A percentile compares a stretch with the other conserved stretches of the same genome.
Evolutionary conservation across 2,797 vertebrate species (phyloP).

Genomic region (Percopsis omiscomaycus): DNA sequence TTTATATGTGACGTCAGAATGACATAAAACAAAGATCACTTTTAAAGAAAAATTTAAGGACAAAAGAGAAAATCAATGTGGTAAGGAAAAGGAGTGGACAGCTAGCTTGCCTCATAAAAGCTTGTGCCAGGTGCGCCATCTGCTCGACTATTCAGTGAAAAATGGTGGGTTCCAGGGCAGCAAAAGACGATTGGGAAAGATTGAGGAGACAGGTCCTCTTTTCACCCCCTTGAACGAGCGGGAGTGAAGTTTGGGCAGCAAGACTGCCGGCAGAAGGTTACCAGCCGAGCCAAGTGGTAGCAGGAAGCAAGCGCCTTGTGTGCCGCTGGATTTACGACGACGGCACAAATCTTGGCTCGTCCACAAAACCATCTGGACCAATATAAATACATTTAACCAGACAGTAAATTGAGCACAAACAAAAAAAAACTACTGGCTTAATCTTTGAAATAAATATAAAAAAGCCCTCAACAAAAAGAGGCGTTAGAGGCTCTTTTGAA

Average conservation of each 20-base stretch:
- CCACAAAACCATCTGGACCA: constrained; percentile 65
- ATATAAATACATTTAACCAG: constrained; percentile 49
- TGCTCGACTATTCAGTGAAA: constrained; percentile 65
- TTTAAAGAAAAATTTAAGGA: constrained; percentile 19
- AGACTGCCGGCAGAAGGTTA: constrained; percentile 59
- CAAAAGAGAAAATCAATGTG: neutral
- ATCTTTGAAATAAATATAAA: neutral
- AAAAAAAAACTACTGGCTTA: neutral
- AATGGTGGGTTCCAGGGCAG: constrained; percentile 58
- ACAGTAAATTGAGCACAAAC: constrained; percentile 36
- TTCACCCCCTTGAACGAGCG: constrained; percentile 45
- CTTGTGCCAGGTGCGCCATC: constrained; percentile 67
- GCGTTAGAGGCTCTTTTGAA: neutral
- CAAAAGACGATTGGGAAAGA: constrained; percentile 61
- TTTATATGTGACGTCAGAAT: neutral
- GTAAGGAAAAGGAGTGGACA: constrained; percentile 20
- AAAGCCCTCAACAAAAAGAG: constrained; percentile 10
- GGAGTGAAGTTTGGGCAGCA: constrained; percentile 55
- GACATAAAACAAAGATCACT: constrained; percentile 30
- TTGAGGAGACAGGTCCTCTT: constrained; percentile 58
- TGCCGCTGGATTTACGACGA: constrained; percentile 62
- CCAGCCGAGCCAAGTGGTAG: constrained; percentile 59
- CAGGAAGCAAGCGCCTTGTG: constrained; percentile 69
- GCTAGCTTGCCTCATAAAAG: constrained; percentile 32
- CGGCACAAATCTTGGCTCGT: constrained; percentile 39